These are phyloP conservation scores for Neogale vison DNA, from an alignment of 2,113 vertebrate genomes.

Conservation along the genomic window DNA sequence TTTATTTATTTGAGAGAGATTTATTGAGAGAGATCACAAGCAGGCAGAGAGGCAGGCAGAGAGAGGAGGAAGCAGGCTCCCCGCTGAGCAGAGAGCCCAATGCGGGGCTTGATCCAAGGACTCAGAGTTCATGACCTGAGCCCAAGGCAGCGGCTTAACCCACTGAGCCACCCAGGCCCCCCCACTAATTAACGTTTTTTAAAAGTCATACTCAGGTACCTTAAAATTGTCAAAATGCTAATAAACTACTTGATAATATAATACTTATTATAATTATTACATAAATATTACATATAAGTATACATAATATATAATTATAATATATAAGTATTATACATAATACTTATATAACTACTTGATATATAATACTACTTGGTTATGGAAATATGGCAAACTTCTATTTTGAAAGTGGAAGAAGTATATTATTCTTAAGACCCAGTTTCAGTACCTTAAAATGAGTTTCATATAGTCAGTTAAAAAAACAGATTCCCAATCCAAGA, in stretches of 20 bases:
- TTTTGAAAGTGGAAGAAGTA: constrained; percentile 51
- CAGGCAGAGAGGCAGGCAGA: too few relatives aligned
- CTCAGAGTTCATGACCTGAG: too few relatives aligned
- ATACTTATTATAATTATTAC: not conserved
- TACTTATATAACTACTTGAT: not conserved
- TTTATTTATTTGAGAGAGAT: too few relatives aligned
- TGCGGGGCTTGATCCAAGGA: too few relatives aligned
- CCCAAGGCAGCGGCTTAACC: too few relatives aligned
- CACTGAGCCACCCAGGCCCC: too few relatives aligned
- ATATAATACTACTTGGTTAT: not conserved
- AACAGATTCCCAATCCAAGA: constrained; percentile 33
- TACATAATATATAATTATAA: not conserved
- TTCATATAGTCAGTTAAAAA: constrained; percentile 36
- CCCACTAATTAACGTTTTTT: not conserved
- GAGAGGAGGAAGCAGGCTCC: too few relatives aligned
- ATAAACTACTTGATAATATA: not conserved
- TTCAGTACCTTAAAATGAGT: constrained; percentile 53
- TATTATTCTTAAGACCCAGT: constrained; percentile 47
- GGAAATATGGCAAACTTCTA: constrained; percentile 46
- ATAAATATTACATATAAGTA: not conserved
- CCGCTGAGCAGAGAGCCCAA: too few relatives aligned
- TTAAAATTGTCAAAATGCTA: not conserved
- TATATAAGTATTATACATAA: not conserved
- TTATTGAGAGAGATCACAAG: too few relatives aligned
- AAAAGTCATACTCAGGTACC: constrained; percentile 19